Evolutionary conservation across 2,888 invertebrate genomes (phyloP).

Genomic region (Hypselothyrea guttata): DNA sequence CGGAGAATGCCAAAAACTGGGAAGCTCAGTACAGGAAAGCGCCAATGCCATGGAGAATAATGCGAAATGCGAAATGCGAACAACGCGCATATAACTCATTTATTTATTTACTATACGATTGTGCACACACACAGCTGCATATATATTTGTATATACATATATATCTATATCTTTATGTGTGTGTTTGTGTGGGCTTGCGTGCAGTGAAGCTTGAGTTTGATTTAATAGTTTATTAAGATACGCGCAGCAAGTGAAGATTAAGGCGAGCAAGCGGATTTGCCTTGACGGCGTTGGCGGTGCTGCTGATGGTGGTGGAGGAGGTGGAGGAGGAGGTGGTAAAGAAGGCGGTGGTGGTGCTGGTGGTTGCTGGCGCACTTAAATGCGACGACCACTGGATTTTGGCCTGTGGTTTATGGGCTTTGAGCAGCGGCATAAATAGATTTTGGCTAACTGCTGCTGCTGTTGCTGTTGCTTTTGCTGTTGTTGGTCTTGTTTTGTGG

Average conservation of each 20-base stretch:
- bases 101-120: slow-evolving; percentile 64
- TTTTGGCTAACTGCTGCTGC: slow-evolving; percentile 28
- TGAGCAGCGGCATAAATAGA: slow-evolving; percentile 66
- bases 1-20: slow-evolving; percentile 49
- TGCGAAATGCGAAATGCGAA: slow-evolving; percentile 49
- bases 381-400: slow-evolving; percentile 73
- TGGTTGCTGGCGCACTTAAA: slow-evolving; percentile 56
- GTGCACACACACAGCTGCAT: slow-evolving; percentile 15
- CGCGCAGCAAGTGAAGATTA: slow-evolving; percentile 73
- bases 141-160: slow-evolving; percentile 23
- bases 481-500: slow-evolving; percentile 15
- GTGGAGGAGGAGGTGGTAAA: not conserved
- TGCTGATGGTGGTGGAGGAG: not conserved
- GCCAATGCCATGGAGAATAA: slow-evolving; percentile 48
- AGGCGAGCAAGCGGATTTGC: slow-evolving; percentile 60
- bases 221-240: slow-evolving; percentile 77
- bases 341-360: not conserved
- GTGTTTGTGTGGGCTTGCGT: slow-evolving; percentile 50
- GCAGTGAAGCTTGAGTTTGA: slow-evolving; percentile 74
- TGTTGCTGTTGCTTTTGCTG: slow-evolving; percentile 11
- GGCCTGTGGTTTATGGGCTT: slow-evolving; percentile 71
- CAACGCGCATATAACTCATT: slow-evolving; percentile 70
- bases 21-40: slow-evolving; percentile 49
- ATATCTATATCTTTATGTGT: slow-evolving; percentile 17
- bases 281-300: slow-evolving; percentile 21